Evolutionary conservation across 2,797 vertebrate genomes (phyloP).

Genomic region (Mus caroli): DNA sequence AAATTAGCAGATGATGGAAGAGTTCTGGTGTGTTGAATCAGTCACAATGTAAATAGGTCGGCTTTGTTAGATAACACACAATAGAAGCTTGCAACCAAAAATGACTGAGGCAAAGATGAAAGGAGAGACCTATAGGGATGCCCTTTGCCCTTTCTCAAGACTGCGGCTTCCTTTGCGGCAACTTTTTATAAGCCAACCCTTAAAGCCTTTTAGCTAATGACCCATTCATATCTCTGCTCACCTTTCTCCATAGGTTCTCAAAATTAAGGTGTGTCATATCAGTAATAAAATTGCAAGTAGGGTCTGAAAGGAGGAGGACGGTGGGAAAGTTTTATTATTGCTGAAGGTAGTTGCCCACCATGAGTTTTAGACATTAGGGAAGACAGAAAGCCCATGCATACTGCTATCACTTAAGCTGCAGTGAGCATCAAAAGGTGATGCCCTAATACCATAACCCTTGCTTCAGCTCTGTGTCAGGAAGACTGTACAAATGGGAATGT

Average conservation of each 20-base stretch:
- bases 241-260: constrained; percentile 65
- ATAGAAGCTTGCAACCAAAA: constrained; percentile 70
- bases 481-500: constrained; percentile 58
- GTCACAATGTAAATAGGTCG: constrained; percentile 70
- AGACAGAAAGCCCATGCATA: constrained; percentile 49
- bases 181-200: constrained; percentile 73
- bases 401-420: constrained; percentile 62
- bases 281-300: constrained; percentile 65
- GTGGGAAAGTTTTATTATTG: constrained; percentile 62
- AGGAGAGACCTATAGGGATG: constrained; percentile 68
- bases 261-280: constrained; percentile 70
- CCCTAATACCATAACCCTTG: constrained; percentile 71
- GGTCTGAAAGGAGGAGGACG: constrained; percentile 71
- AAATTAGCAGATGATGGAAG: constrained; percentile 77
- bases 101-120: constrained; percentile 71
- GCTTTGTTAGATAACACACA: constrained; percentile 72
- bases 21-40: constrained; percentile 69
- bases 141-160: constrained; percentile 68
- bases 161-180: constrained; percentile 70
- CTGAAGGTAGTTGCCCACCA: constrained; percentile 49
- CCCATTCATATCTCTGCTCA: constrained; percentile 66
- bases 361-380: constrained; percentile 62
- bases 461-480: constrained; percentile 52
- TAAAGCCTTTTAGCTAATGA: constrained; percentile 77
- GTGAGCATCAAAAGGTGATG: constrained; percentile 62